Evolutionary conservation across 2,797 vertebrate genomes (phyloP).

Genomic region (Anableps anableps): DNA sequence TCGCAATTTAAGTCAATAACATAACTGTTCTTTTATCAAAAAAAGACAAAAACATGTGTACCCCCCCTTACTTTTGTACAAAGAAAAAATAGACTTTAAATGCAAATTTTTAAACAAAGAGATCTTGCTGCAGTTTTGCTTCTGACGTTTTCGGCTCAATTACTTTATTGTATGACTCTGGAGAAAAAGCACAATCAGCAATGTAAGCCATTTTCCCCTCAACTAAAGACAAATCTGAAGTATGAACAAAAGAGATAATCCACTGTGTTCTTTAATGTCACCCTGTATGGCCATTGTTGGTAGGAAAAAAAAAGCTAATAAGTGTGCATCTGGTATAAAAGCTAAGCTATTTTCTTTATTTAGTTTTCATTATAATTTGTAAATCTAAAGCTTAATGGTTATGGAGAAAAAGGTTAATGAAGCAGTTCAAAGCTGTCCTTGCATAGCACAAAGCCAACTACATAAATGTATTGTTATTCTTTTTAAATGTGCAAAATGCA

Average conservation of each 20-base stretch:
- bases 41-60: constrained; percentile 31
- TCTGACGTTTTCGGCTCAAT: constrained; percentile 41
- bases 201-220: constrained; percentile 86
- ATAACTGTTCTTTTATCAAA: constrained; percentile 32
- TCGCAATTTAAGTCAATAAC: constrained; percentile 42
- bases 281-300: constrained; percentile 70
- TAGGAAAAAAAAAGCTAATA: constrained; percentile 78
- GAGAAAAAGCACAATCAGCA: constrained; percentile 90
- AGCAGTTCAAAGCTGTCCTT: constrained; percentile 92
- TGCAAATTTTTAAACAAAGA: constrained; percentile 13
- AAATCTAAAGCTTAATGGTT: constrained; percentile 72
- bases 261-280: constrained; percentile 67
- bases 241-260: constrained; percentile 67
- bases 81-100: constrained; percentile 24
- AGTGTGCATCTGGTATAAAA: constrained; percentile 86
- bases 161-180: constrained; percentile 91
- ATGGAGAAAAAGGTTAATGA: constrained; percentile 74
- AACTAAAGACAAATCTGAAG: constrained; percentile 84
- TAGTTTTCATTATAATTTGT: constrained; percentile 83
- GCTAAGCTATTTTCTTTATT: constrained; percentile 75
- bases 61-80: constrained; percentile 32
- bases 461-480: constrained; percentile 88
- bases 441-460: constrained; percentile 98
- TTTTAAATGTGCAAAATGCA: constrained; percentile 97
- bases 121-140: constrained; percentile 61